These are phyloP conservation scores for Myopa tessellatipennis DNA, from an alignment of 2,888 invertebrate genomes.

Conservation along the genomic window DNA sequence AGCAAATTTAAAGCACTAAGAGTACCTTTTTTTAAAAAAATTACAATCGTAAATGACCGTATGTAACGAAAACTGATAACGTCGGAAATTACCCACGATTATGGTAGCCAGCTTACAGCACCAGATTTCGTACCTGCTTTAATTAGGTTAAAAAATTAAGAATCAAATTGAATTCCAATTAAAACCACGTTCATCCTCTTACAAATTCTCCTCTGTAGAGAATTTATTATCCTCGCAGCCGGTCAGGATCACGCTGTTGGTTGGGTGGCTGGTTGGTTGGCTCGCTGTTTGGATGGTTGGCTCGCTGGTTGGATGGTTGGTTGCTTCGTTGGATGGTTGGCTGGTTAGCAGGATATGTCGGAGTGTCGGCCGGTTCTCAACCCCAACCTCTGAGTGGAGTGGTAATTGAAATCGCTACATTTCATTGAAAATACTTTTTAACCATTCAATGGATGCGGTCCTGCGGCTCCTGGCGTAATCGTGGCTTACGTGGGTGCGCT, in stretches of 20 bases:
- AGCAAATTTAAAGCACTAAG: too few relatives aligned
- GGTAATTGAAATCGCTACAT: slow-evolving; percentile 13
- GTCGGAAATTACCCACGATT: too few relatives aligned
- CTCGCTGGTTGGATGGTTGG: too few relatives aligned
- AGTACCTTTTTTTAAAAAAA: too few relatives aligned
- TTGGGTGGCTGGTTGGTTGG: not conserved
- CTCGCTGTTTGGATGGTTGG: too few relatives aligned
- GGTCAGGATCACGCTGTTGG: not conserved
- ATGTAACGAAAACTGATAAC: too few relatives aligned
- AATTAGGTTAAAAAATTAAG: not conserved
- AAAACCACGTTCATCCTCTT: slow-evolving; percentile 1
- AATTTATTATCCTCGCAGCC: slow-evolving; percentile 21
- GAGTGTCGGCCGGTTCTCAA: too few relatives aligned
- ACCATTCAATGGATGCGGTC: slow-evolving; percentile 6
- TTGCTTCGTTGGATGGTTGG: not conserved
- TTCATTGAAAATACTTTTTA: slow-evolving; percentile 9
- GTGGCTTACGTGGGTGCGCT: not conserved
- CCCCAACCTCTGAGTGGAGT: not conserved
- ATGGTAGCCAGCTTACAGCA: too few relatives aligned
- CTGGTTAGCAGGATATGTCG: not conserved
- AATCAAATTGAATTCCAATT: slow-evolving; percentile 29
- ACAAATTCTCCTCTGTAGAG: not conserved
- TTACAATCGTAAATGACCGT: too few relatives aligned
- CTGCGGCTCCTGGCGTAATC: not conserved
- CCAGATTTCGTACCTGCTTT: not conserved